phyloP scores from a whole-genome alignment of 2,888 invertebrate species.

The Portevinia maculata region DNA sequence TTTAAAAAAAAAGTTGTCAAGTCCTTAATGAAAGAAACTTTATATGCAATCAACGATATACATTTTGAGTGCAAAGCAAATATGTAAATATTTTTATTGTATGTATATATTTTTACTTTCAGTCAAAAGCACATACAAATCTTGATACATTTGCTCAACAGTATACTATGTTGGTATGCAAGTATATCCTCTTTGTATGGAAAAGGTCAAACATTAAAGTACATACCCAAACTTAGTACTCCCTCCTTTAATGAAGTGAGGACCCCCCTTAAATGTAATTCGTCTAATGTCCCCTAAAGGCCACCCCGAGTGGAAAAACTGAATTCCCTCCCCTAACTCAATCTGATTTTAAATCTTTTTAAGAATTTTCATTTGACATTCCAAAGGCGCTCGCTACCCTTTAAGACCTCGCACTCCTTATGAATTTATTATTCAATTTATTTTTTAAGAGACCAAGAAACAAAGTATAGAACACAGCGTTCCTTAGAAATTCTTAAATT shows the following conservation, averaged over 20 bases:
- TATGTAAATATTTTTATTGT: too few species aligned
- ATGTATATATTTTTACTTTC: too few species aligned
- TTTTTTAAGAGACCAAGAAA: constrained; percentile 27
- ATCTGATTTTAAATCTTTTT: constrained; percentile 13
- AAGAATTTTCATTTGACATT: constrained; percentile 45
- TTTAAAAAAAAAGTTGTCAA: too few species aligned
- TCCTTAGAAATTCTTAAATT: constrained; percentile 32
- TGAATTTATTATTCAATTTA: constrained; percentile 61
- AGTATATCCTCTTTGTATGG: too few species aligned
- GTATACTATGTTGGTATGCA: too few species aligned
- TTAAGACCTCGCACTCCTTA: neutral
- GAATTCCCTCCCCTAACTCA: constrained; percentile 25
- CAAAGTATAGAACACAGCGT: constrained; percentile 3
- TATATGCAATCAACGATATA: too few species aligned
- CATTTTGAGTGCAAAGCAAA: neutral
- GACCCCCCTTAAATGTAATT: constrained; percentile 35
- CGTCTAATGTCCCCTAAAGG: constrained; percentile 38
- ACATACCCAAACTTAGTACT: constrained; percentile 11
- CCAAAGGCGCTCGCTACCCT: constrained; percentile 2
- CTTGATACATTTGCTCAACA: too few species aligned
- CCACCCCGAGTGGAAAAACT: constrained; percentile 14
- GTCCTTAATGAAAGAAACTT: too few species aligned
- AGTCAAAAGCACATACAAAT: too few species aligned
- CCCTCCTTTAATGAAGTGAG: constrained; percentile 26
- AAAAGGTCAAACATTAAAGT: constrained; percentile 24